phyloP scores from a whole-genome alignment of 2,888 invertebrate species.

The Koerneria pararmatus region DNA sequence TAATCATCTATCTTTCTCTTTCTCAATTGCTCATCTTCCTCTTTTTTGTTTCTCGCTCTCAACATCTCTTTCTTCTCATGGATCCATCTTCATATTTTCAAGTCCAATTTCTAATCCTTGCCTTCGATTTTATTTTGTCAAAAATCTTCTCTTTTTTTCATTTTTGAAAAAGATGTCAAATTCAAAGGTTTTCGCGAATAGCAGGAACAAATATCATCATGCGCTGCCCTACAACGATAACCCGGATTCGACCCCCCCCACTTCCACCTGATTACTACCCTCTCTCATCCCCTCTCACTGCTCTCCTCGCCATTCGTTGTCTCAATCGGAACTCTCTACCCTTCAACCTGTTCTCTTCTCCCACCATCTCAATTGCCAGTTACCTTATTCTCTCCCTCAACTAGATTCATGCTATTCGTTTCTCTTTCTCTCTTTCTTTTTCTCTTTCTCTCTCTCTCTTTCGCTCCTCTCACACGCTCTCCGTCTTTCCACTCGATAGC shows the following conservation, averaged over 20 bases:
- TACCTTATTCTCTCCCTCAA: neutral
- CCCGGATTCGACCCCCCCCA: no score
- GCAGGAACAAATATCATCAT: no score
- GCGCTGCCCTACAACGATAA: no score
- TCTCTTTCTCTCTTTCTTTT: neutral
- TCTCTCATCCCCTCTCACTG: neutral
- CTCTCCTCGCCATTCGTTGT: neutral
- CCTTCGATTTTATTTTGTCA: no score
- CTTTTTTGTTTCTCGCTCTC: neutral
- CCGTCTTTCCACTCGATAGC: neutral
- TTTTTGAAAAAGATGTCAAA: no score
- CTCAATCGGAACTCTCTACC: neutral
- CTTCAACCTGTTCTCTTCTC: neutral
- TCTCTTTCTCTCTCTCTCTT: neutral
- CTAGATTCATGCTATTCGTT: neutral
- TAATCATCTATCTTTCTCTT: slow-evolving; percentile 11
- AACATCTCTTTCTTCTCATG: neutral
- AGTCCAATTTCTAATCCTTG: no score
- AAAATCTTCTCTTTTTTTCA: no score
- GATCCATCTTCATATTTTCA: no score
- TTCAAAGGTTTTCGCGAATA: no score
- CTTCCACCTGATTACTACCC: neutral
- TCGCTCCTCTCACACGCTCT: neutral
- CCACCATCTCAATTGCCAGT: neutral
- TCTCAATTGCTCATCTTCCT: slow-evolving; percentile 15